Evolutionary conservation across 2,113 vertebrate species (phyloP).

Genomic region (Sceloporus tristichus): DNA sequence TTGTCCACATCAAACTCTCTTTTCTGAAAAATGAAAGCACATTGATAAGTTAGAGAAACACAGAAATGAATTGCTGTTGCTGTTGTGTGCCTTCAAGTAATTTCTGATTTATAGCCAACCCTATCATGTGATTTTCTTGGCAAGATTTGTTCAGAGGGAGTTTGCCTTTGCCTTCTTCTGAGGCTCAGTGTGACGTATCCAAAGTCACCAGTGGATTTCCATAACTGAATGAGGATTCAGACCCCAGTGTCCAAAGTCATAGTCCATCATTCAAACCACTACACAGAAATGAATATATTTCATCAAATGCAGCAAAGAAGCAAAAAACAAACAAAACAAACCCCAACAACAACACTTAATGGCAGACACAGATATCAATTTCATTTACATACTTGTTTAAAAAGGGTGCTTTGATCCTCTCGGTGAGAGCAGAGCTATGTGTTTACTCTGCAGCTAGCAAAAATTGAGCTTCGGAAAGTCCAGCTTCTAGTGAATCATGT

Average conservation of each 20-base stretch:
- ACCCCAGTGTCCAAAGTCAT: too few species aligned
- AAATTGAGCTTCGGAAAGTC: neutral
- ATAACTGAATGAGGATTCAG: too few species aligned
- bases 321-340: neutral
- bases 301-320: neutral
- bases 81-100: too few species aligned
- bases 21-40: slow-evolving; percentile 84
- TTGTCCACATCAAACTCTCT: slow-evolving; percentile 97
- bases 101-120: too few species aligned
- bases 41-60: slow-evolving; percentile 39
- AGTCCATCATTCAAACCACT: too few species aligned
- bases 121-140: too few species aligned
- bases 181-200: too few species aligned
- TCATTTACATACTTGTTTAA: neutral
- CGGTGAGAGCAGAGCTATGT: neutral
- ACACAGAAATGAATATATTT: neutral
- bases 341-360: neutral
- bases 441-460: neutral
- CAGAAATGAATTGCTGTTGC: neutral
- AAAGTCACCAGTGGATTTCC: too few species aligned
- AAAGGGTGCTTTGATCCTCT: neutral
- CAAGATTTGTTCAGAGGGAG: too few species aligned
- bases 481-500: neutral
- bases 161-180: too few species aligned
- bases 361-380: neutral